Percentiles rank a stretch among this genome's conserved stretches.
These are phyloP conservation scores for Champsocephalus esox DNA, from an alignment of 2,797 vertebrate species.

Conservation along the genomic window DNA sequence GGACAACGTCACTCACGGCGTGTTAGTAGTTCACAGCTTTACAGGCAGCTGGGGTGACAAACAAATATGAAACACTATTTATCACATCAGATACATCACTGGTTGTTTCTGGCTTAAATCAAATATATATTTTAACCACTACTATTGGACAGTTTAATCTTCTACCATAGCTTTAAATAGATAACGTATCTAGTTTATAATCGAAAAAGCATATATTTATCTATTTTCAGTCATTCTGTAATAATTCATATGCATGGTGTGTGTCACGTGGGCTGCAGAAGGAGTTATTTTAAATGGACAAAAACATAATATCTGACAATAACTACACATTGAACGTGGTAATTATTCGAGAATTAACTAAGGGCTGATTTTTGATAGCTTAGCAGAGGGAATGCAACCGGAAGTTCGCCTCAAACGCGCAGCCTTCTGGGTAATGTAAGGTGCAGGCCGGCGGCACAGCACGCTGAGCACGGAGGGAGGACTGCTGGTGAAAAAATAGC, in stretches of 20 bases:
- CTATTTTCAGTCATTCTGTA: conserved; percentile 40
- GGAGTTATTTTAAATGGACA: neutral
- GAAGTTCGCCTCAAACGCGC: conserved; percentile 69
- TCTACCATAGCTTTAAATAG: neutral
- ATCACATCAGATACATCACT: neutral
- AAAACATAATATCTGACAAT: neutral
- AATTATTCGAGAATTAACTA: neutral
- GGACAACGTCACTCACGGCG: conserved; percentile 84
- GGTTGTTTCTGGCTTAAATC: neutral
- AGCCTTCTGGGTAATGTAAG: conserved; percentile 80
- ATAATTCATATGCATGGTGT: neutral
- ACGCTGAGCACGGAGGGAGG: conserved; percentile 17
- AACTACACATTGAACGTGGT: neutral
- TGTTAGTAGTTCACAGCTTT: conserved; percentile 52
- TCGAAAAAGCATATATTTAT: neutral
- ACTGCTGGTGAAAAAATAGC: conserved; percentile 36
- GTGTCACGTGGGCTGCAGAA: conserved; percentile 3
- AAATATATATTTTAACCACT: neutral
- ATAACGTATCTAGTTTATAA: neutral
- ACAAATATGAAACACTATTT: neutral
- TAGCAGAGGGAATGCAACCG: conserved; percentile 27
- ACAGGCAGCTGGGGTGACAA: conserved; percentile 27
- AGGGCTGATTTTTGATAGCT: neutral
- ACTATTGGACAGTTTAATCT: accelerated
- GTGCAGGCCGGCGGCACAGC: conserved; percentile 57